Base-by-base conservation (phyloP, 2,113 vertebrate genomes). In the Seriola dumerili region DNA sequence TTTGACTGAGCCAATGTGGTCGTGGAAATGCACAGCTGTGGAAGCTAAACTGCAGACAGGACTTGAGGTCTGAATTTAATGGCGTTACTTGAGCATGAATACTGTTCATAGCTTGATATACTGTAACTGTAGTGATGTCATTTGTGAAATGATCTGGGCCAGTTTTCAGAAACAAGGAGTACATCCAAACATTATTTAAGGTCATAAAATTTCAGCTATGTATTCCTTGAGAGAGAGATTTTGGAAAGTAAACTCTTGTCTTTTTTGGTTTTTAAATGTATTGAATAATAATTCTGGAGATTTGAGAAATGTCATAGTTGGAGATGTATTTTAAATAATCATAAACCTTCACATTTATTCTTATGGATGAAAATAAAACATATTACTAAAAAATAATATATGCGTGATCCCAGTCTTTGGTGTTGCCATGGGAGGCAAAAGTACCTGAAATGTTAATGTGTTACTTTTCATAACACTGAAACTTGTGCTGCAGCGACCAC, bases 1-100 rank as follows among this genome's bases (percentile, higher is more conserved):
- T 67, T 76, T 40, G 38, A 84, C 59, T 46, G 75, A 76, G 84
- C 40, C 32, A 32, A 2, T 40, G 40, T n/a, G 65, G 44, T n/a
- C 4, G 72, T 46, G 76, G 66, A 85, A 86, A 81, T 50, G 58
- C 72, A 83, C 89, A 92, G 88, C 91, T 88, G 89, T 80, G 80
- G 77, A 65, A 61, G 21, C 78, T 40, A 4, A 66, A 80, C 52
- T 59, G 72, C 25, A 72, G 11, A 83, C n/a, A 69, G 7, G 58
- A 40, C 55, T 25, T 10, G 32, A 57, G 29, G 36, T 38, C 54
- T 12, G 64, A 79, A 76, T 80, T 57, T 72, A 59, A 82, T 59
- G 52, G 54, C 58, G 87, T 78, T 68, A 89, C 74, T 85, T 71
- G 58, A 89, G 65, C 52, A 63, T 59, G 8, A 50, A 48, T 44